These are phyloP conservation scores for Turdus rufiventris DNA, from an alignment of 2,113 vertebrate species.

Conservation along the genomic window DNA sequence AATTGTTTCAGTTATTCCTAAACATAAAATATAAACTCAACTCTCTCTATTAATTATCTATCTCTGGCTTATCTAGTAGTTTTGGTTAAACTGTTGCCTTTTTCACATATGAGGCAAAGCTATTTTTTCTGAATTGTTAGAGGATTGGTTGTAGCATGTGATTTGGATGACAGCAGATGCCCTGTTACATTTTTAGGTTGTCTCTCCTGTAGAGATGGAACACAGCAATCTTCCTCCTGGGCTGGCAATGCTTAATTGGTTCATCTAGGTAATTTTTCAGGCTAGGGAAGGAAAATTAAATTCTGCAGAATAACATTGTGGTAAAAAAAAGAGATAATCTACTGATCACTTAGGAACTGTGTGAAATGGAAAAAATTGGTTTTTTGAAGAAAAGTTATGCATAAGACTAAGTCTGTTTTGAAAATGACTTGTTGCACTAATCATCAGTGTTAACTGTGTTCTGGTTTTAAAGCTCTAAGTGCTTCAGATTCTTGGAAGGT, in stretches of 20 bases:
- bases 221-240: background rate
- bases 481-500: background rate
- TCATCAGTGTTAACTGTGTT: background rate
- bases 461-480: background rate
- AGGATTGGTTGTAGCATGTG: rapidly evolving
- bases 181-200: background rate
- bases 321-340: background rate
- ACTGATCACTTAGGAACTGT: background rate
- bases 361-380: background rate
- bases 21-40: background rate
- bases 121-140: background rate
- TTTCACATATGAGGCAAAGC: background rate
- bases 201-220: background rate
- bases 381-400: background rate
- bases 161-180: background rate
- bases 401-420: background rate
- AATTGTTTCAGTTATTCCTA: background rate
- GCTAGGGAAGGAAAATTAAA: background rate
- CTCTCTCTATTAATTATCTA: background rate
- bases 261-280: background rate
- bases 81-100: background rate
- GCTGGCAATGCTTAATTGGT: background rate
- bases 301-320: background rate
- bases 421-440: background rate
- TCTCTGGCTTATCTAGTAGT: background rate